Evolutionary conservation across 2,888 invertebrate genomes (phyloP), one percentile per base, ranked within the genome.

Genomic region (Scaptomyza flava): DNA sequence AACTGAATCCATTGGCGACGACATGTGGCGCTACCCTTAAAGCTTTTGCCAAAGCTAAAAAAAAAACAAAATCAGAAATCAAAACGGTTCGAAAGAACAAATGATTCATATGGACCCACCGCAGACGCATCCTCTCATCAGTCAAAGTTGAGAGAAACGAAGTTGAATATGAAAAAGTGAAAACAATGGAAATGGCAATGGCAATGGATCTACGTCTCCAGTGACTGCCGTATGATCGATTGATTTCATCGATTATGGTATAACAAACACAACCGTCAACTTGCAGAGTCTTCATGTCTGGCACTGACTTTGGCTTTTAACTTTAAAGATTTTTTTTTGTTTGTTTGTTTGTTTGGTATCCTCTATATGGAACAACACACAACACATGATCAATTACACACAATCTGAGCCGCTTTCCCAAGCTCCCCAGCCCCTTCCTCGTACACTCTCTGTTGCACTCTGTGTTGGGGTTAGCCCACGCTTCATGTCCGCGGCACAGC

Each of bases 161-260:
- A 54, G 23, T 3, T n/a, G 20, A 7, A 30, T 6, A 23, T 5
- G 57, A 46, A 62, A 77, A 84, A 87, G 79, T 87, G 79, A 87
- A 84, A 84, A 81, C 79, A 73, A 72, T 77, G 64, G 54, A 69
- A 73, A 46, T 62, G 69, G 59, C 59, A 23, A 23, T 23, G 50
- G 50, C 65, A 58, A 72, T 60, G 54, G 57, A 48, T 50, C 50
- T 34, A 38, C 58, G 48, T 45, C 42, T 34, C 38, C 50, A 77
- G 47, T 50, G 70, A 43, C 57, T 52, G 41, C 51, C 27, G 14
- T 34, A 67, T 90, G 90, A 90, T 90, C 89, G 90, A 90, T 90
- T 88, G 89, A 89, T 90, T 90, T 90, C 89, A 90, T 87, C 90
- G 90, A 89, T 90, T 90, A 90, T 89, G 81, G 89, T 89, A 76